A percentile compares a stretch with the other conserved stretches of the same genome.
Conservation (phyloP, 2,888 invertebrate genomes). For the Phlogophora meticulosa region DNA sequence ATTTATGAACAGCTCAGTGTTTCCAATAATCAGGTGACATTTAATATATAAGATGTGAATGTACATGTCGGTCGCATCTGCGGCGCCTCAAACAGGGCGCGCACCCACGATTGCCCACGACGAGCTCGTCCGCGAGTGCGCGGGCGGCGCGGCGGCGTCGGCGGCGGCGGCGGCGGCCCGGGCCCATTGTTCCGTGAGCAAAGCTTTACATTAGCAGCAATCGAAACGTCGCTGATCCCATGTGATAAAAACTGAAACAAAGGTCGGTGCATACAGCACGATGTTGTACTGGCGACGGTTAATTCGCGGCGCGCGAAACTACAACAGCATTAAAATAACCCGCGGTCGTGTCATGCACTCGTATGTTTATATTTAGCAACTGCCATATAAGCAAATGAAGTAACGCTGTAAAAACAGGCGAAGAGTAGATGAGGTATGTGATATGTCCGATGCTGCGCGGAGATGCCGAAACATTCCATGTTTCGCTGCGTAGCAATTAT, state of each 20-base stretch:
- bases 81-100: neutral
- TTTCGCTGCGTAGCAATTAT: conserved; percentile 55
- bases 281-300: conserved; percentile 8
- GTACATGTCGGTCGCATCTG: conserved; percentile 5
- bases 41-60: neutral
- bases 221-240: neutral
- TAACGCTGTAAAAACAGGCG: conserved; percentile 24
- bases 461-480: conserved; percentile 60
- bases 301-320: conserved; percentile 28
- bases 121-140: conserved; percentile 37
- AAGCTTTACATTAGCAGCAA: conserved; percentile 21
- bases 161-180: too few species aligned
- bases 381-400: conserved; percentile 40
- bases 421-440: conserved; percentile 12
- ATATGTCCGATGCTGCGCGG: conserved; percentile 51
- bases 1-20: too few species aligned
- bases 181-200: conserved; percentile 25
- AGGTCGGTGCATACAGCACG: neutral
- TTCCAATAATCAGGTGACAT: too few species aligned
- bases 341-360: conserved; percentile 17
- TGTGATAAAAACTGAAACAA: neutral
- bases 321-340: conserved; percentile 37
- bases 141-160: too few species aligned
- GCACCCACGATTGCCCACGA: neutral
- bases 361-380: conserved; percentile 35